Evolutionary conservation across 2,113 vertebrate genomes (phyloP), one percentile per base, ranked within the genome.

Genomic region (Rhizomys pruinosus): DNA sequence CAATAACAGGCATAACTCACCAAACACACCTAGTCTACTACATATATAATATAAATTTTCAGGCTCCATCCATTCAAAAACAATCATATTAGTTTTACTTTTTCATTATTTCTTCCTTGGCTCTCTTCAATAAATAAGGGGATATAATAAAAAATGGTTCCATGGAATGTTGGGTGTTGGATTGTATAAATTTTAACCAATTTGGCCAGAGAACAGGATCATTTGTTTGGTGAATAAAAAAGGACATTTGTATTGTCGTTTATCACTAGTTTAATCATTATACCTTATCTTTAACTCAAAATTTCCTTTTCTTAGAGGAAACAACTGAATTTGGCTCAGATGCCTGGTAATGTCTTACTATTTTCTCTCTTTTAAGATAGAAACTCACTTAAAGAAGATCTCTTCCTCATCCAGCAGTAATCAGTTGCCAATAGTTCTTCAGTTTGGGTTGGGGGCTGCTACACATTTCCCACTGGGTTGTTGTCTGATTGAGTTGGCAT

Each of bases 211-310:
- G n/a, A n/a, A n/a, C 12, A 57, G 19, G 91, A 90, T 32, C 3
- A 69, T 84, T 87, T 74, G 5, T 94, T 89, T 87, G 12, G 4
- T 34, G 34, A 95, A 68, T 84, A 1, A 84, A 89, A 89, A 84
- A 13, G 4, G 8, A 22, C 1, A 1, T 47, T 85, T 79, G 39
- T 15, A 37, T 44, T 72, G 71, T 72, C 29, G 25, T 73, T 86
- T 94, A 63, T 44, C 71, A 39, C 3, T 27, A 44, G 2, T 61
- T 79, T 59, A 89, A 76, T 66, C 15, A 39, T 42, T 81, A 22
- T 1, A 66, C 7, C 5, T 92, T 73, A 37, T 44, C 17, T 72
- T 34, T 88, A 39, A 39, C n/a, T 68, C 77, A 77, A 73, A 96
- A 64, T 15, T 81, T 87, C 20, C 42, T 78, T 91, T 86, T 74